These are phyloP conservation scores for Andrena fulva DNA, from an alignment of 2,888 invertebrate genomes.

Conservation along the genomic window DNA sequence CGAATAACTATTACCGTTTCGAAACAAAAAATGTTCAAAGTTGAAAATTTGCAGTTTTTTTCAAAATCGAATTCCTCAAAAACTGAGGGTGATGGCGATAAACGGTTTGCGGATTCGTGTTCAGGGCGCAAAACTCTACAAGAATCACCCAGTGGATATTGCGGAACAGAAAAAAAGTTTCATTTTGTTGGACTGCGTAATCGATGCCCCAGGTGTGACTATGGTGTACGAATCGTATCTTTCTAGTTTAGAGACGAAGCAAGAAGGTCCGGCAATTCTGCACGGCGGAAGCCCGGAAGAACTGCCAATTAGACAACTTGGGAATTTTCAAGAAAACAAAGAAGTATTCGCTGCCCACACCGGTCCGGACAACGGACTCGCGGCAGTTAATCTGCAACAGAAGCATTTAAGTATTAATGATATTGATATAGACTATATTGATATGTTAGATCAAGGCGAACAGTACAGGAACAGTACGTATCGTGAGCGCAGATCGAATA, in stretches of 20 bases:
- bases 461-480: constrained; percentile 78
- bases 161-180: no score
- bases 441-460: constrained; percentile 85
- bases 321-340: constrained; percentile 85
- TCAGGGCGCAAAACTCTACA: no score
- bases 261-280: constrained; percentile 87
- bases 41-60: no score
- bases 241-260: constrained; percentile 81
- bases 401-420: constrained; percentile 89
- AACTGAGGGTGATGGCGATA: no score
- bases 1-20: no score
- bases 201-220: background rate
- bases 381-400: constrained; percentile 89
- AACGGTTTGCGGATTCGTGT: no score
- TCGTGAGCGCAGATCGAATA: background rate
- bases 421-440: constrained; percentile 91
- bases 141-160: no score
- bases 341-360: constrained; percentile 91
- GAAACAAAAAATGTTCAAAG: no score
- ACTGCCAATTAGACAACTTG: constrained; percentile 88
- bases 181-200: background rate
- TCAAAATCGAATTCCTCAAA: no score
- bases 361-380: constrained; percentile 93
- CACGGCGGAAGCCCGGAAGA: constrained; percentile 91
- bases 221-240: constrained; percentile 23